Evolutionary conservation across 2,888 invertebrate genomes (phyloP).

Genomic region (Fragum fragum): DNA sequence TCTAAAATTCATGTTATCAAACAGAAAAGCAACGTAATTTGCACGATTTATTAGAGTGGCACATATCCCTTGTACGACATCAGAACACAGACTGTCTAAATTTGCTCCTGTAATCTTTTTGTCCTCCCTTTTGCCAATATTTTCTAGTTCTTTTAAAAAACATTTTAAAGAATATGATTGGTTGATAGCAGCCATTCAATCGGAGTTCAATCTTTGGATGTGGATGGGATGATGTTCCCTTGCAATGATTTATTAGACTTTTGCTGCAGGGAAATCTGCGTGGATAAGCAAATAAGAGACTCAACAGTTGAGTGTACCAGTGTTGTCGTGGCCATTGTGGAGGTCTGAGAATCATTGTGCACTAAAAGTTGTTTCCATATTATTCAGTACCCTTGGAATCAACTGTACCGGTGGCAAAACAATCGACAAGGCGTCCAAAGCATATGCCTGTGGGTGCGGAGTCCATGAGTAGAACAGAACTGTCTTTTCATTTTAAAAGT

Average conservation of each 20-base stretch:
- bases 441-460: conserved; percentile 46
- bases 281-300: conserved; percentile 40
- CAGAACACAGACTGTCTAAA: conserved; percentile 47
- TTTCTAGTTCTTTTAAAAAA: conserved; percentile 38
- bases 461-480: conserved; percentile 48
- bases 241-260: conserved; percentile 36
- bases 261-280: conserved; percentile 34
- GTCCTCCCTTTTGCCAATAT: conserved; percentile 27
- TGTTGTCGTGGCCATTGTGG: conserved; percentile 42
- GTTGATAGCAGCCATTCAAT: conserved; percentile 47
- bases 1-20: conserved; percentile 34
- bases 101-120: conserved; percentile 31
- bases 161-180: conserved; percentile 28
- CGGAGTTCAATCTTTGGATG: conserved; percentile 15
- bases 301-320: conserved; percentile 33
- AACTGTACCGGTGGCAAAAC: conserved; percentile 43
- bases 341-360: conserved; percentile 49
- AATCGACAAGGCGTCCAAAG: conserved; percentile 58
- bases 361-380: conserved; percentile 35
- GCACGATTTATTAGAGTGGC: conserved; percentile 36
- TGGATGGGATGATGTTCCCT: conserved; percentile 37
- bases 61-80: conserved; percentile 46
- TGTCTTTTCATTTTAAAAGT: conserved; percentile 38
- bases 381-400: conserved; percentile 38
- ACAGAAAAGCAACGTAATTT: conserved; percentile 23